These are phyloP conservation scores for Copsychus sechellarum DNA, from an alignment of 2,113 vertebrate genomes.

Conservation along the genomic window DNA sequence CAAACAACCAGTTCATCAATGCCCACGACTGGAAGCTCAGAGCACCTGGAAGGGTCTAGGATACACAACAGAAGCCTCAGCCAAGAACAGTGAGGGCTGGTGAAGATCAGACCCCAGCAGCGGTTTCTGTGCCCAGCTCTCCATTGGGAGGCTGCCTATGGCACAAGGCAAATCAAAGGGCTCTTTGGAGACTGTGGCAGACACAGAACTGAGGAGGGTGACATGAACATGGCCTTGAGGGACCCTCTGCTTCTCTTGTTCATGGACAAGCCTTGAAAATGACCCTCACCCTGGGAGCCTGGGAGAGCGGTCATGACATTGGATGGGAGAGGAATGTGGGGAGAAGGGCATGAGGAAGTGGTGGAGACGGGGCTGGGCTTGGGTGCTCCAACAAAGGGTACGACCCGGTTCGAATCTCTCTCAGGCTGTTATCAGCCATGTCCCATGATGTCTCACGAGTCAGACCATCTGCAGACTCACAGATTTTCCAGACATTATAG, in stretches of 20 bases:
- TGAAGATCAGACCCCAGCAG: neutral
- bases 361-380: neutral
- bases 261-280: neutral
- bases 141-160: neutral
- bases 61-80: neutral
- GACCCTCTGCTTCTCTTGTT: neutral
- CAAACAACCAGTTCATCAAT: neutral
- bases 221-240: neutral
- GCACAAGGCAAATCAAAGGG: neutral
- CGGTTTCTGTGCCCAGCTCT: neutral
- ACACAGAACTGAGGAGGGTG: neutral
- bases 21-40: neutral
- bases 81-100: neutral
- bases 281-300: fast-evolving
- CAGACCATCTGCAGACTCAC: slow-evolving; percentile 18
- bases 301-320: fast-evolving
- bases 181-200: neutral
- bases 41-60: neutral
- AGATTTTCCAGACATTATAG: neutral
- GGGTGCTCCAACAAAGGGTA: neutral
- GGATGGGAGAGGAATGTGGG: neutral
- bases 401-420: neutral
- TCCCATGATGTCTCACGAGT: slow-evolving; percentile 46
- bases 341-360: slow-evolving; percentile 17
- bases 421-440: neutral